Evolutionary conservation across 2,888 invertebrate species (phyloP), one percentile per base, ranked within the genome.

Genomic region (Cabera pusaria): DNA sequence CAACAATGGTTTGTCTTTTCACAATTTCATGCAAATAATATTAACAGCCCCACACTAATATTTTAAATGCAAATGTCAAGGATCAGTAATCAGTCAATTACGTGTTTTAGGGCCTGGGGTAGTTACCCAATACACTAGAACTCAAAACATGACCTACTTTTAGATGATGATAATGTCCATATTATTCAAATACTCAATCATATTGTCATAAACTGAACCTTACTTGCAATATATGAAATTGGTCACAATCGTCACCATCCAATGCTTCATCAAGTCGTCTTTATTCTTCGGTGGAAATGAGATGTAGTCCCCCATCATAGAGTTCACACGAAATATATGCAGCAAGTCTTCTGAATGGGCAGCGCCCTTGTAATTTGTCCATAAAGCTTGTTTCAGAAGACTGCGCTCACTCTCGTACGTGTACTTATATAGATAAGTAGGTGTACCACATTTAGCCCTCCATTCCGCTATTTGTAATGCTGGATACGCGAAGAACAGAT

Each of bases 261-360:
- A 52, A 1, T 32, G 28, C 44, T 43, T 56, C 59, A 59, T 59
- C 2, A 6, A n/a, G 3, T 54, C 52, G 19, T 64, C 62, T 6
- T 43, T 24, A 21, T 19, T 33, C 25, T 41, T 24, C 22, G 45
- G 20, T n/a, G 52, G 46, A 12, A 50, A 37, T 2, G 49, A 44
- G 1, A 40, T 20, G 23, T 44, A 14, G 11, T 52, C 25, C 1
- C 40, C 42, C 3, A 54, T 6, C 19, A 50, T 10, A 0, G 43
- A 42, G 21, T 49, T 50, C 1, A 21, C 26, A 5, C 47, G 38
- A 6, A 89, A 86, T 5, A 90, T 49, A 24, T 77, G 81, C 0
- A 79, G 77, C 52, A 89, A 47, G 49, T 90, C 90, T 48, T 90
- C 90, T 1, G 78, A 74, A 35, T 90, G 90, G 3, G 36, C 51